Conservation (phyloP, 1,140 invertebrate species). For the Tetranychus cinnabarinus region DNA sequence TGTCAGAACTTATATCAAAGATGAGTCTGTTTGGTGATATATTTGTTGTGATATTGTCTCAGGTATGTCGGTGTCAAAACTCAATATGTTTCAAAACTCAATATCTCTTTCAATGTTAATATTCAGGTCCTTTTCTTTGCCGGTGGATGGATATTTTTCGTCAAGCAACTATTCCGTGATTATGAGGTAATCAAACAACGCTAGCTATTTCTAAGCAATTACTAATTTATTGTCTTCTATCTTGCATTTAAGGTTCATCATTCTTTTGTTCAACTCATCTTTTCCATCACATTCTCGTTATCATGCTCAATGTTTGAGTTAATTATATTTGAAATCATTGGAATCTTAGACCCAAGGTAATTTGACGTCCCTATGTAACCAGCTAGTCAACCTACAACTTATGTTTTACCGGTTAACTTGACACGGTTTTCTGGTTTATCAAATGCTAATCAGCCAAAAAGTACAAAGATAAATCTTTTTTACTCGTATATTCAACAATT, state of each 20-base stretch:
- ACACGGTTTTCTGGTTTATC: too few relatives aligned
- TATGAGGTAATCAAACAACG: constrained; percentile 43
- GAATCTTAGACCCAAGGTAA: constrained; percentile 56
- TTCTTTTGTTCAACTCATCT: constrained; percentile 75
- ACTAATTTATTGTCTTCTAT: background rate
- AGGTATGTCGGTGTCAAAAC: background rate
- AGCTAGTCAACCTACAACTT: too few relatives aligned
- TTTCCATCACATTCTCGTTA: constrained; percentile 84
- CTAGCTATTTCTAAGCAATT: background rate
- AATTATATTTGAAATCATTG: constrained; percentile 98
- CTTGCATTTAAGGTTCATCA: constrained; percentile 43
- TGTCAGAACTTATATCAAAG: too few relatives aligned
- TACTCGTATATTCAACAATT: too few relatives aligned
- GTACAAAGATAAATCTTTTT: constrained; percentile 5
- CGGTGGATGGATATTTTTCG: constrained; percentile 94
- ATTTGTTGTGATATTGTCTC: constrained; percentile 2
- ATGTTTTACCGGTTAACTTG: too few relatives aligned
- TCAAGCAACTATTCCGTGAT: constrained; percentile 89
- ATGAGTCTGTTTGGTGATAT: background rate
- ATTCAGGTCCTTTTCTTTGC: constrained; percentile 77
- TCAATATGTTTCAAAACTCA: background rate
- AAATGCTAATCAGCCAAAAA: too few relatives aligned
- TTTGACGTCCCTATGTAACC: constrained; percentile 1
- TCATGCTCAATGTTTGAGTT: constrained; percentile 99
- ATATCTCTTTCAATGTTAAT: constrained; percentile 11